Evolutionary conservation across 2,113 vertebrate species (phyloP), one percentile per base, ranked within the genome.

Genomic region (Ceyx melanurus): DNA sequence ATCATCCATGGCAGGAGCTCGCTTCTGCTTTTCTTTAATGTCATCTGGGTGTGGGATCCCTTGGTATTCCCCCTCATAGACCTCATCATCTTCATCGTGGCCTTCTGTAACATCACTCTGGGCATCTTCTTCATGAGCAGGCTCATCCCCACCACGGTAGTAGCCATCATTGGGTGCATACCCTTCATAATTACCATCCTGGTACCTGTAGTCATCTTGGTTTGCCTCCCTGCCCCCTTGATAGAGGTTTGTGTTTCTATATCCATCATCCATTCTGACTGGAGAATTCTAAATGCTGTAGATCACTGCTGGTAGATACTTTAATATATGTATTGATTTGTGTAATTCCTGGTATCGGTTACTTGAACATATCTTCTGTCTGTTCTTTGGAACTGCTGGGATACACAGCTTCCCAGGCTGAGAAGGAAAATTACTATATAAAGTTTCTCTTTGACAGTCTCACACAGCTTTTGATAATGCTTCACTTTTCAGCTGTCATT

Each of bases 1-100:
- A 33, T 97, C 97, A 8, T 42, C 97, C 77, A 98, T 42, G 0
- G 98, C 90, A 95, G 97, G 80, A 1, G 89, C 95, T 96, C 95
- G 94, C 97, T 97, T 90, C 90, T 98, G 96, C 15, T 98, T 99
- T 80, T 98, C 97, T 96, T 98, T 99, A 94, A 98, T 97, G 79
- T 99, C 99, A 35, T 99, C 99, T 1, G 99, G 99, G 92, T 99
- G 99, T 6, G 99, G 99, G 92, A 99, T 97, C 57, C 99, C 99
- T 97, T 99, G 99, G 97, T 99, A 99, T 92, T 99, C 99, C 20
- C 99, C 99, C 94, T 99, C 99, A 6, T 99, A 99, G 97, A 99
- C 99, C 92, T 99, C 99, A 10, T 99, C 98, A 3, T 99, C 99
- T 37, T 99, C 99, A 40, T 99, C 99, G 1, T 99, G 98, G 20